Conservation (phyloP, 37 sponge, comb jelly and placozoan genomes). For the Ianthella basta region DNA sequence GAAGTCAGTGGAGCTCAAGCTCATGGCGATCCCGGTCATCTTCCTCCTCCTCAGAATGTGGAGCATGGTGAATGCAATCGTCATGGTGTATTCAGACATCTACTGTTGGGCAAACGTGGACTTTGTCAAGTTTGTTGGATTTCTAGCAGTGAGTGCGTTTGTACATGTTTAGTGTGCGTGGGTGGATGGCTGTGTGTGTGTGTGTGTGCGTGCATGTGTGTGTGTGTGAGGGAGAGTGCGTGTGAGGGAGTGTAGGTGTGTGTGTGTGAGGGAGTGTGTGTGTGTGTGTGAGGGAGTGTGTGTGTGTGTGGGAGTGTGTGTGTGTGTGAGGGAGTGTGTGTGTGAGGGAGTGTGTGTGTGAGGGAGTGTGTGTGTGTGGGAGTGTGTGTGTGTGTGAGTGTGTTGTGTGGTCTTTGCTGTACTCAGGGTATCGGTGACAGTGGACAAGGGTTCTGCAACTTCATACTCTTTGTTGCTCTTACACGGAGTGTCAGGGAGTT, state of each 20-base stretch:
- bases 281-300: too few species aligned
- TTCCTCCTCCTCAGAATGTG: slow-evolving; percentile 68
- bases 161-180: neutral
- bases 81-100: slow-evolving; percentile 30
- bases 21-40: slow-evolving; percentile 65
- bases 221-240: neutral
- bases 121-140: neutral
- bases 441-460: slow-evolving; percentile 64
- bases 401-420: too few species aligned
- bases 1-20: slow-evolving; percentile 58
- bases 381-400: too few species aligned
- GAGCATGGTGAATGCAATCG: slow-evolving; percentile 26
- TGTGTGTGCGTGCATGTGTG: neutral
- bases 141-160: slow-evolving; percentile 34
- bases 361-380: too few species aligned
- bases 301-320: too few species aligned
- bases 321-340: too few species aligned
- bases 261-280: too few species aligned
- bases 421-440: slow-evolving; percentile 78
- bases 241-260: neutral
- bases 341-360: too few species aligned
- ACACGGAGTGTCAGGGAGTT: slow-evolving; percentile 42
- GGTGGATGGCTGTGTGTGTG: neutral
- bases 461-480: slow-evolving; percentile 62
- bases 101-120: neutral